phyloP scores from a whole-genome alignment of 1,140 invertebrate genomes.

The Acromyrmex heyeri region DNA sequence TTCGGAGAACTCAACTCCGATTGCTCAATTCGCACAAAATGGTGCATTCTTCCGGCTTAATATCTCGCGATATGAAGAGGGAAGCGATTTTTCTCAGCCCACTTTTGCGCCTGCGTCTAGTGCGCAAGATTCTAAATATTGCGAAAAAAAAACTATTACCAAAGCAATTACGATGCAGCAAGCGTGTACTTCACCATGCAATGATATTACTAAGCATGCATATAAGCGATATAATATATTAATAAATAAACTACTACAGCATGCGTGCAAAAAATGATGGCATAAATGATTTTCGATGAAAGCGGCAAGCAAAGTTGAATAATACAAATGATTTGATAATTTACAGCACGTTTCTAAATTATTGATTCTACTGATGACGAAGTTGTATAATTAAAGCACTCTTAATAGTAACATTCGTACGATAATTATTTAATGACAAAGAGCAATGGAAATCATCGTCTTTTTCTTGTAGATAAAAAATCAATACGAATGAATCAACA shows the following conservation, averaged over 20 bases:
- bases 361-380: neutral
- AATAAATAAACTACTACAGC: neutral
- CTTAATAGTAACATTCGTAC: constrained; percentile 60
- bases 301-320: constrained; percentile 20
- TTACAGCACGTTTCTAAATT: constrained; percentile 1
- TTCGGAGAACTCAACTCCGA: neutral
- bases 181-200: constrained; percentile 41
- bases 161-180: constrained; percentile 57
- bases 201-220: constrained; percentile 43
- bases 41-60: neutral
- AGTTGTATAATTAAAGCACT: constrained; percentile 36
- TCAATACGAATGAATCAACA: neutral
- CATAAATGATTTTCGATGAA: neutral
- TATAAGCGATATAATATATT: constrained; percentile 21
- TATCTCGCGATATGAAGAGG: constrained; percentile 32
- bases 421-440: constrained; percentile 39
- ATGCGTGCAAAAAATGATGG: neutral
- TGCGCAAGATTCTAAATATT: constrained; percentile 3
- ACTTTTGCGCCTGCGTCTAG: neutral
- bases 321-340: constrained; percentile 27
- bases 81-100: neutral
- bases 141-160: constrained; percentile 23
- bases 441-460: constrained; percentile 28
- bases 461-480: neutral
- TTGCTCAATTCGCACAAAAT: neutral